phyloP scores from a whole-genome alignment of 2,797 vertebrate species.

The Manis javanica region DNA sequence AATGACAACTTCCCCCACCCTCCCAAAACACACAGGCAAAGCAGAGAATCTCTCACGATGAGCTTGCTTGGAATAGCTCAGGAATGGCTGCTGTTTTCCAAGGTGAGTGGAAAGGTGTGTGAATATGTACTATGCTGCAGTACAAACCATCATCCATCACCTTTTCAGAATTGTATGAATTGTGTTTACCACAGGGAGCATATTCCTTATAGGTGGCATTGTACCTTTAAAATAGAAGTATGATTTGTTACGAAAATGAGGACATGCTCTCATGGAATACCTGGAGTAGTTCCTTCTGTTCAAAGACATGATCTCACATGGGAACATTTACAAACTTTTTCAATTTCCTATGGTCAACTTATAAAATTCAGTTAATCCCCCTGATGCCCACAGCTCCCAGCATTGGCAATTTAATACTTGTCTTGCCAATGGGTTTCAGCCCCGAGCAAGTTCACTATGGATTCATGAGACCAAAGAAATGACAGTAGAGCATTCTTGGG shows the following conservation, averaged over 20 bases:
- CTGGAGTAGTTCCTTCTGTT: not conserved
- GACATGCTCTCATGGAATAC: not conserved
- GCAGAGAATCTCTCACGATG: not conserved
- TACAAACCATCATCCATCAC: slow-evolving; percentile 7
- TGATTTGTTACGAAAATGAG: not conserved
- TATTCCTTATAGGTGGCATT: slow-evolving; percentile 50
- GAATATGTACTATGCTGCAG: not conserved
- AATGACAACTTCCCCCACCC: not conserved
- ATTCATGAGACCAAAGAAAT: too few species aligned
- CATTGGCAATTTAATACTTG: not conserved
- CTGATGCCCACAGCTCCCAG: not conserved
- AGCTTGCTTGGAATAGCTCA: not conserved
- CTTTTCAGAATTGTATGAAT: not conserved
- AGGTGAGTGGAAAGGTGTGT: slow-evolving; percentile 21
- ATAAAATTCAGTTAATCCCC: not conserved
- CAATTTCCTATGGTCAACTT: not conserved
- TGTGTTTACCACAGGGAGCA: not conserved
- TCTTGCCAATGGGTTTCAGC: too few species aligned
- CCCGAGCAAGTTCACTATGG: too few species aligned
- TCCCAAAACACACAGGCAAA: not conserved
- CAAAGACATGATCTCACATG: not conserved
- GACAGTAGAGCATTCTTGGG: too few species aligned
- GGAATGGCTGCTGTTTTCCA: slow-evolving; percentile 18
- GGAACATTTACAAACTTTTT: not conserved
- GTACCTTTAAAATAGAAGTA: slow-evolving; percentile 8